Conservation (phyloP, 2,888 invertebrate genomes). For the Melipona bicolor region DNA sequence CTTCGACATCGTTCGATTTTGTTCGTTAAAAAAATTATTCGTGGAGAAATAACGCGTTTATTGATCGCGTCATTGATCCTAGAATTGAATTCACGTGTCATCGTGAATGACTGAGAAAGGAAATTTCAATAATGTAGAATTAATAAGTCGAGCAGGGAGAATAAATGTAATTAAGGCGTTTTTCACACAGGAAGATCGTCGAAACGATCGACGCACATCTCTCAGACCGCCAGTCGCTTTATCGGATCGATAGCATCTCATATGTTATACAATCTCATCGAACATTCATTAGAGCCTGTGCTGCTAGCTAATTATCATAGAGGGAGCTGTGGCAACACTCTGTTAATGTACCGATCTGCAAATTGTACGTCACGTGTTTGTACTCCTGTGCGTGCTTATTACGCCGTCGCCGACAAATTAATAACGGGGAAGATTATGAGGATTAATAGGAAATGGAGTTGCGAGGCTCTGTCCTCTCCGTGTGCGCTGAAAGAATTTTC, state of each 20-base stretch:
- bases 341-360: constrained; percentile 24
- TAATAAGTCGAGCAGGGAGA: background rate
- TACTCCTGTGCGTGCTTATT: constrained; percentile 6
- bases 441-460: constrained; percentile 10
- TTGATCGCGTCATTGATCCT: too few species aligned
- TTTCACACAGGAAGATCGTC: background rate
- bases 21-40: too few species aligned
- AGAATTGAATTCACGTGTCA: too few species aligned
- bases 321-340: constrained; percentile 14
- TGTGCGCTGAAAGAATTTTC: background rate
- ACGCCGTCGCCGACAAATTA: constrained; percentile 12
- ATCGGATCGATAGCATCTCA: background rate
- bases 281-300: constrained; percentile 24
- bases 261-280: constrained; percentile 3
- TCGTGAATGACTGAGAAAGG: too few species aligned
- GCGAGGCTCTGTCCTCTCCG: background rate
- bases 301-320: constrained; percentile 21
- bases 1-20: too few species aligned
- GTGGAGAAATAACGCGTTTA: too few species aligned
- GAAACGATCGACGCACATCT: background rate
- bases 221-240: background rate
- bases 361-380: constrained; percentile 14
- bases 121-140: background rate
- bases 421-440: constrained; percentile 7
- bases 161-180: background rate